Evolutionary conservation across 2,113 vertebrate species (phyloP).

Genomic region (chimpanzee (Pan troglodytes)): NHGRI_mPanTro3-v2.1_pri NC_072414.2:66332001-66332500

Average conservation of each 20-base stretch:
- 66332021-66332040: neutral
- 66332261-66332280: too few species aligned
- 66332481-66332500: neutral
- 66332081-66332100: neutral
- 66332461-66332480: neutral
- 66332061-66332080: neutral
- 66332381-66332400: neutral
- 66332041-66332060: neutral
- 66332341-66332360: neutral
- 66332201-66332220: neutral
- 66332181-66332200: accelerated
- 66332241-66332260: neutral
- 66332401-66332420: neutral
- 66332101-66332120: neutral
- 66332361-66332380: neutral
- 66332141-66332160: neutral
- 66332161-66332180: neutral
- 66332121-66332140: neutral
- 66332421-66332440: neutral
- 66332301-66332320: neutral
- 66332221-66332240: neutral
- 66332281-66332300: neutral
- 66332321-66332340: neutral
- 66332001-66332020: neutral
- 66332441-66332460: neutral